Conservation (phyloP, 2,888 invertebrate species). For the Isotomurus palustris region DNA sequence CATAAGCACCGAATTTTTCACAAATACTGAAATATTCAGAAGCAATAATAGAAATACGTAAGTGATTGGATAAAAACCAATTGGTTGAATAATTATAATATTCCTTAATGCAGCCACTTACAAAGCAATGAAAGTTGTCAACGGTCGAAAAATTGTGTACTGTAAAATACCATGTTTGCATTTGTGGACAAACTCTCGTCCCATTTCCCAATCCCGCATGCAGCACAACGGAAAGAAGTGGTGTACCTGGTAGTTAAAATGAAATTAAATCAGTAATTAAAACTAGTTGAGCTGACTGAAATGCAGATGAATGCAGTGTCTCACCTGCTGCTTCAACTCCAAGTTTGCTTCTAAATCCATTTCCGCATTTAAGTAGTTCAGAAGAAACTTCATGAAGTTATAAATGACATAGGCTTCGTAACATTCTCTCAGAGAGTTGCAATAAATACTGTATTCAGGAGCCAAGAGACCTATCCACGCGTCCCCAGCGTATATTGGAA, state of each 20-base stretch:
- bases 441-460: conserved; percentile 81
- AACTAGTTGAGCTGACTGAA: neutral
- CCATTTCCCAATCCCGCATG: conserved; percentile 89
- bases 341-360: conserved; percentile 72
- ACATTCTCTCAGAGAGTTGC: conserved; percentile 89
- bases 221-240: conserved; percentile 91
- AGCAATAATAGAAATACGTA: conserved; percentile 1
- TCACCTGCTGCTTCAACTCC: conserved; percentile 43
- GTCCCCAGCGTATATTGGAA: conserved; percentile 91
- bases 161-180: conserved; percentile 96
- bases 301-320: neutral
- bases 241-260: conserved; percentile 55
- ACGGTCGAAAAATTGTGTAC: conserved; percentile 84
- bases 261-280: neutral
- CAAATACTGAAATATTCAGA: conserved; percentile 65
- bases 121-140: conserved; percentile 86
- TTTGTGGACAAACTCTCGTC: conserved; percentile 83
- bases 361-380: conserved; percentile 81
- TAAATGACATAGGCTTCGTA: conserved; percentile 98
- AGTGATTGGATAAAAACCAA: no score
- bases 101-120: no score
- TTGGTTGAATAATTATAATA: no score
- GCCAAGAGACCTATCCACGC: conserved; percentile 89
- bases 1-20: conserved; percentile 77
- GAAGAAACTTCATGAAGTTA: conserved; percentile 91